Base-by-base conservation (phyloP, 2,797 vertebrate species). In the Sebastes hopkinsi region DNA sequence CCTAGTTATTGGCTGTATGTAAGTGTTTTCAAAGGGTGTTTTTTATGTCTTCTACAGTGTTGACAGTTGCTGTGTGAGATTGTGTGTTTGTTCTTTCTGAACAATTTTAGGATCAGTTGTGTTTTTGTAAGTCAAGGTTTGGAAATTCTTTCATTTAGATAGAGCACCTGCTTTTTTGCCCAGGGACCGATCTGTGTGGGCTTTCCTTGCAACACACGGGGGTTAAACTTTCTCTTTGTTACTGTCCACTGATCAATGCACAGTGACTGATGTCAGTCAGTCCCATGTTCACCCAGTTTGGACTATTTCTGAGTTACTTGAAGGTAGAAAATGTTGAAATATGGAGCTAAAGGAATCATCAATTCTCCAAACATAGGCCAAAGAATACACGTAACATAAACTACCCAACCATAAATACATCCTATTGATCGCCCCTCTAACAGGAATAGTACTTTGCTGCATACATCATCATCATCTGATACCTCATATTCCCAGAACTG, bases 261-360 rank as follows among this genome's bases (percentile, higher is more conserved):
- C 20, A 20, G n/a, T 20, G 34, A 52, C 23, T 66, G 18, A 5
- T 64, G 55, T 77, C 6, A 12, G 52, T 36, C 27, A 9, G 18
- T 46, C 11, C 12, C 9, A 2, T 13, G 50, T 64, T 62, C 5
- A 52, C 8, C 12, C 18, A 66, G 14, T 58, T 86, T 72, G 56
- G 46, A 29, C 46, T 22, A 11, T 79, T 83, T 91, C 82, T 72
- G 77, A 84, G 80, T 89, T 87, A 78, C 13, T 81, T 86, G 64
- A 92, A 90, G 87, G 85, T 81, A 86, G 82, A 71, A 72, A 75
- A 74, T 68, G 0, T 50, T 72, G 4, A 79, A 72, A 56, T 55
- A 5, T 74, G n/a, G 8, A 16, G 18, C 12, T 58, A n/a, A 64
- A 70, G 67, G 16, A 70, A 25, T n/a, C 7, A 25, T 16, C 4